Conservation (phyloP, 2,888 invertebrate species). For the Hyles lineata region DNA sequence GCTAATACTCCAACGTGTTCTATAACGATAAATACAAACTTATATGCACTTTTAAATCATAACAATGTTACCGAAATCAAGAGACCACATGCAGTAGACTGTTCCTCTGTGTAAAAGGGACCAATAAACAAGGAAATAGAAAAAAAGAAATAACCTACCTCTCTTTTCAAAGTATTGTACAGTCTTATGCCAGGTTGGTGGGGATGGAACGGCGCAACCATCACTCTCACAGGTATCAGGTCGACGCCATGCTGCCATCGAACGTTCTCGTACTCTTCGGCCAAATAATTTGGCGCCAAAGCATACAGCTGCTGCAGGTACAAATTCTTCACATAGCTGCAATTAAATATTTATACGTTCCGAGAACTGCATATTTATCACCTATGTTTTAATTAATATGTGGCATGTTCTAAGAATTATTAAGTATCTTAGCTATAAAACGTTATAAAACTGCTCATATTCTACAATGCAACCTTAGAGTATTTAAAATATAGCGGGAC, state of each 20-base stretch:
- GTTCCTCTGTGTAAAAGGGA: neutral
- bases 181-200: slow-evolving; percentile 88
- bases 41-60: no score
- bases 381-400: neutral
- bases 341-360: slow-evolving; percentile 39
- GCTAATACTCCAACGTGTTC: no score
- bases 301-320: slow-evolving; percentile 92
- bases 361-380: neutral
- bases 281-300: slow-evolving; percentile 93
- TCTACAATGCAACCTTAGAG: no score
- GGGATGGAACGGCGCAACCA: slow-evolving; percentile 87
- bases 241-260: slow-evolving; percentile 89
- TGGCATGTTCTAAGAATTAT: neutral
- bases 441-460: neutral
- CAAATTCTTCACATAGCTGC: slow-evolving; percentile 89
- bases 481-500: no score
- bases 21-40: no score
- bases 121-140: neutral
- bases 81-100: neutral
- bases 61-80: no score
- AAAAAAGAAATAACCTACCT: neutral
- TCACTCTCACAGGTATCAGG: slow-evolving; percentile 85
- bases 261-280: slow-evolving; percentile 88
- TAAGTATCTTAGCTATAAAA: neutral
- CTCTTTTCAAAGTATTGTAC: slow-evolving; percentile 71